Evolutionary conservation across 2,113 vertebrate genomes (phyloP).

Genomic region (Erythrocercus mccallii): DNA sequence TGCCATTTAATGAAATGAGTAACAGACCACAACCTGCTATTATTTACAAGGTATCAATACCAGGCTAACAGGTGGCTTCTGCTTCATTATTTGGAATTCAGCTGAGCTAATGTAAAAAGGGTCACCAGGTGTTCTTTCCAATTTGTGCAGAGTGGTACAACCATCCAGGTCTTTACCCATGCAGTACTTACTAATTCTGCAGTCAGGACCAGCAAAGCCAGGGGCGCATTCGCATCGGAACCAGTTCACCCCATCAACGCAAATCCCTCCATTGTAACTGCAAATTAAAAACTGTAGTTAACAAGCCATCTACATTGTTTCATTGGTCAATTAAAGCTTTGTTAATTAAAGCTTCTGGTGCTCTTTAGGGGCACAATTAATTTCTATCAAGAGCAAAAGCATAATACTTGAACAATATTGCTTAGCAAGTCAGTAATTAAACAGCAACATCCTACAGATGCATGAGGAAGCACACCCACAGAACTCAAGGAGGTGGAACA

Average conservation of each 20-base stretch:
- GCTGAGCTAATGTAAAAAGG: neutral
- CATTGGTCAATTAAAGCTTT: neutral
- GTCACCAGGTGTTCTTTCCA: conserved; percentile 11
- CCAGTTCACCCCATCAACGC: conserved; percentile 94
- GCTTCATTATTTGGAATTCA: conserved; percentile 11
- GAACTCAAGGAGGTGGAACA: neutral
- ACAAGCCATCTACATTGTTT: neutral
- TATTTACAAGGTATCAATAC: neutral
- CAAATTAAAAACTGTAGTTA: neutral
- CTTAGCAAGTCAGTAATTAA: neutral
- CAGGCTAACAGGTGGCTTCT: conserved; percentile 11
- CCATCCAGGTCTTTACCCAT: neutral
- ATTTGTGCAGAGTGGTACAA: conserved; percentile 25
- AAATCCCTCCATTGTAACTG: conserved; percentile 94
- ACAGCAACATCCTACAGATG: neutral
- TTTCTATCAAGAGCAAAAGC: neutral
- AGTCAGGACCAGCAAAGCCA: conserved; percentile 93
- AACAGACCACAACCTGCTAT: neutral
- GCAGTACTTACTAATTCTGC: conserved; percentile 91
- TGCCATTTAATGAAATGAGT: neutral
- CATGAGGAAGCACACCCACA: neutral
- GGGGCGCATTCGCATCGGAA: conserved; percentile 92
- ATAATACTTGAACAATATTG: neutral
- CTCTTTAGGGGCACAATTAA: neutral
- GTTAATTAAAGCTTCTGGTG: neutral